phyloP scores from a whole-genome alignment of 2,113 vertebrate species.

The Indri indri region DNA sequence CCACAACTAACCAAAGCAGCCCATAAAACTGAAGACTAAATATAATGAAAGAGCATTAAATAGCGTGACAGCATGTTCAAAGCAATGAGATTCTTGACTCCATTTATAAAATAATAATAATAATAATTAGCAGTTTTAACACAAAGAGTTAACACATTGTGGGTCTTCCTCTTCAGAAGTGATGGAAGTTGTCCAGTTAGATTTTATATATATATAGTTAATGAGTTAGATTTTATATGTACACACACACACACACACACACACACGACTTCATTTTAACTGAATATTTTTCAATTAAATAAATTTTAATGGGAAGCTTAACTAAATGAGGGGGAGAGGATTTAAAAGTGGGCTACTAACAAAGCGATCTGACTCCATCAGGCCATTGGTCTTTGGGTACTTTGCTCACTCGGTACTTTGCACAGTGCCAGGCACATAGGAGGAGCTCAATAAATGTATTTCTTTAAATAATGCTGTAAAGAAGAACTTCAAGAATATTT shows the following conservation, averaged over 20 bases:
- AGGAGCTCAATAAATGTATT: not conserved
- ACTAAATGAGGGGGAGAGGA: not conserved
- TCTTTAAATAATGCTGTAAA: not conserved
- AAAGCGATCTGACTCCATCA: not conserved
- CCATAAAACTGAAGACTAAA: slow-evolving; percentile 69
- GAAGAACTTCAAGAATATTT: not conserved
- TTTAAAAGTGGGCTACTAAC: not conserved
- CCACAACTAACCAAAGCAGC: slow-evolving; percentile 65
- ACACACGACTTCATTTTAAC: not conserved
- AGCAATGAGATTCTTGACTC: slow-evolving; percentile 53
- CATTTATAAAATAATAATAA: not conserved
- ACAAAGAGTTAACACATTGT: not conserved
- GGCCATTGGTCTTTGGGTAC: not conserved
- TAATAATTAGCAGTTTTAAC: not conserved
- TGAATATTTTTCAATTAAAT: not conserved
- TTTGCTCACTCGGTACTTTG: not conserved
- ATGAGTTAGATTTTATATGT: not conserved
- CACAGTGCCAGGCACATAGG: not conserved
- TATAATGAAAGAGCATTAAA: slow-evolving; percentile 41
- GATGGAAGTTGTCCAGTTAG: not conserved
- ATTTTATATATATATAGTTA: not conserved
- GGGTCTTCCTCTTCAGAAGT: not conserved
- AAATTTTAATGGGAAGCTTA: not conserved
- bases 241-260: too few relatives aligned
- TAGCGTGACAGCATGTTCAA: slow-evolving; percentile 70